Conservation (phyloP, 2,888 invertebrate genomes). For the Melitaea athalia region DNA sequence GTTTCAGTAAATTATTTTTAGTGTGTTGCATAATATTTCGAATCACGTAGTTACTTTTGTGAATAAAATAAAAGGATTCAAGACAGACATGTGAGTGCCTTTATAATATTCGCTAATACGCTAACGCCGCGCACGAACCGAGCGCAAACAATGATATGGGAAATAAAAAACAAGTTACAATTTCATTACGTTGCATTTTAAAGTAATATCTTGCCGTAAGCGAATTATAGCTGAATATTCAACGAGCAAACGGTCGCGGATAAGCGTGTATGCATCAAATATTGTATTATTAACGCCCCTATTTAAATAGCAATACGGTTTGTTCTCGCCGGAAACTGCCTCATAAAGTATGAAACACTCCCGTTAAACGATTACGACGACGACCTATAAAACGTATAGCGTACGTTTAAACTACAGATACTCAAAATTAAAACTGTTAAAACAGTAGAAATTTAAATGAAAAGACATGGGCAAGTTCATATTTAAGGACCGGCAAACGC, state of each 20-base stretch:
- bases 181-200: slow-evolving; percentile 54
- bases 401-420: slow-evolving; percentile 45
- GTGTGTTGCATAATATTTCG: neutral
- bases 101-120: slow-evolving; percentile 17
- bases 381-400: slow-evolving; percentile 48
- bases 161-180: slow-evolving; percentile 42
- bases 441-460: slow-evolving; percentile 43
- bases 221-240: slow-evolving; percentile 66
- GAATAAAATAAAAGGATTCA: neutral
- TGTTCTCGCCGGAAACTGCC: slow-evolving; percentile 55
- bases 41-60: neutral
- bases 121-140: slow-evolving; percentile 4
- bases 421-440: slow-evolving; percentile 48
- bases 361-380: slow-evolving; percentile 50
- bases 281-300: slow-evolving; percentile 59
- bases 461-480: slow-evolving; percentile 42
- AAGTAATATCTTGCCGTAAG: slow-evolving; percentile 54
- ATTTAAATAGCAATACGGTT: slow-evolving; percentile 61
- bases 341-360: slow-evolving; percentile 56
- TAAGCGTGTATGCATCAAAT: slow-evolving; percentile 59
- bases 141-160: slow-evolving; percentile 27
- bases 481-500: slow-evolving; percentile 44
- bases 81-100: neutral
- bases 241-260: slow-evolving; percentile 54
- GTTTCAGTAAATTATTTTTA: neutral